These are phyloP conservation scores for Argynnis bischoffii DNA, from an alignment of 2,888 invertebrate species.

Conservation along the genomic window DNA sequence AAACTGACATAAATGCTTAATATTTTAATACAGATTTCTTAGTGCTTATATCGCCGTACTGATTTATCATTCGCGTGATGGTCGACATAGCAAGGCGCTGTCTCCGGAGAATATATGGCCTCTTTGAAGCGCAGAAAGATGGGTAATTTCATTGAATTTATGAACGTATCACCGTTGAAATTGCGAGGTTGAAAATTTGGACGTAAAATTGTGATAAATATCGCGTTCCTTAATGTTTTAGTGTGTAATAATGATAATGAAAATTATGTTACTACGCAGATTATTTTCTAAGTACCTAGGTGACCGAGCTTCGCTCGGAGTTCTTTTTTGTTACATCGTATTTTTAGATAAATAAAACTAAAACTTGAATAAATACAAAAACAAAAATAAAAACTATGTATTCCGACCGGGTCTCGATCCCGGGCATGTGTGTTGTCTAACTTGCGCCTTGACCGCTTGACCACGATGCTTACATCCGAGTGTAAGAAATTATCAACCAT, in stretches of 20 bases:
- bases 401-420: too few relatives aligned
- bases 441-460: too few relatives aligned
- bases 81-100: slow-evolving; percentile 73
- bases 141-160: slow-evolving; percentile 80
- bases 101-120: slow-evolving; percentile 75
- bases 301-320: too few relatives aligned
- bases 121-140: slow-evolving; percentile 79
- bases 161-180: slow-evolving; percentile 74
- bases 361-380: too few relatives aligned
- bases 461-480: too few relatives aligned
- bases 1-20: slow-evolving; percentile 14
- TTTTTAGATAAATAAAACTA: too few relatives aligned
- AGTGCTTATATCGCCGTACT: slow-evolving; percentile 57
- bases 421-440: too few relatives aligned
- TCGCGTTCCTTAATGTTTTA: slow-evolving; percentile 42
- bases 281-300: background rate
- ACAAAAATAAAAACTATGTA: too few relatives aligned
- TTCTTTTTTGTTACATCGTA: too few relatives aligned
- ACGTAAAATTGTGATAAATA: slow-evolving; percentile 67
- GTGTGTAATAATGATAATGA: slow-evolving; percentile 20
- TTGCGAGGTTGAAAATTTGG: slow-evolving; percentile 69
- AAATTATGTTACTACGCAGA: background rate
- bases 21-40: slow-evolving; percentile 53
- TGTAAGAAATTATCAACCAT: too few relatives aligned
- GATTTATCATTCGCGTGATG: slow-evolving; percentile 77